phyloP scores from a whole-genome alignment of 2,797 vertebrate species.

The Melanotaenia trifasciata region DNA sequence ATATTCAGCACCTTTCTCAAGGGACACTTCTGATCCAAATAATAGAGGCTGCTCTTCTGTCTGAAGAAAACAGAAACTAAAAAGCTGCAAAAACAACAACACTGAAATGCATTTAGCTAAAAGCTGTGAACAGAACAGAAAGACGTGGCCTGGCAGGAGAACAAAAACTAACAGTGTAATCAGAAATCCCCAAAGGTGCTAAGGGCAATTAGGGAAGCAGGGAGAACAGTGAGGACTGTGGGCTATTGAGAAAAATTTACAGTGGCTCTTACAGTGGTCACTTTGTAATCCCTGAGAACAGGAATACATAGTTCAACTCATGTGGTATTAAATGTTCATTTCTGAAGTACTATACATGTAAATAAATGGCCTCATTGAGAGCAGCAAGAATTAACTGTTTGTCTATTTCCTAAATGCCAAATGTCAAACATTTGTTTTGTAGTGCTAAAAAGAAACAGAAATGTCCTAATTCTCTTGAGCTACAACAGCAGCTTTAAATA shows the following conservation, averaged over 20 bases:
- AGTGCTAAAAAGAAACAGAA: neutral
- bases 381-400: neutral
- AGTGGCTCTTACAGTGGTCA: neutral
- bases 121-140: conserved; percentile 40
- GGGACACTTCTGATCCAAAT: conserved; percentile 5
- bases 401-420: neutral
- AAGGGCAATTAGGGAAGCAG: conserved; percentile 44
- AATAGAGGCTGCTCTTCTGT: conserved; percentile 15
- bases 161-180: conserved; percentile 53
- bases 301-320: conserved; percentile 4
- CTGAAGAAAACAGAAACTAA: conserved; percentile 25
- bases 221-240: conserved; percentile 41
- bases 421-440: neutral
- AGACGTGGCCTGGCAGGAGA: conserved; percentile 25
- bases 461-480: too few relatives aligned
- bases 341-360: neutral
- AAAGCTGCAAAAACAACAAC: conserved; percentile 19
- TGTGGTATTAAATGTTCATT: conserved; percentile 6
- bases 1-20: conserved; percentile 9
- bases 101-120: conserved; percentile 30
- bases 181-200: conserved; percentile 51
- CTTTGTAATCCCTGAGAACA: conserved; percentile 18
- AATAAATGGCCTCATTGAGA: conserved; percentile 4
- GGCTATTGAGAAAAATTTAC: conserved; percentile 19
- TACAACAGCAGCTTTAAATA: too few relatives aligned